These are phyloP conservation scores for Arrhamphus sclerolepis DNA, from an alignment of 2,797 vertebrate genomes.

Conservation along the genomic window DNA sequence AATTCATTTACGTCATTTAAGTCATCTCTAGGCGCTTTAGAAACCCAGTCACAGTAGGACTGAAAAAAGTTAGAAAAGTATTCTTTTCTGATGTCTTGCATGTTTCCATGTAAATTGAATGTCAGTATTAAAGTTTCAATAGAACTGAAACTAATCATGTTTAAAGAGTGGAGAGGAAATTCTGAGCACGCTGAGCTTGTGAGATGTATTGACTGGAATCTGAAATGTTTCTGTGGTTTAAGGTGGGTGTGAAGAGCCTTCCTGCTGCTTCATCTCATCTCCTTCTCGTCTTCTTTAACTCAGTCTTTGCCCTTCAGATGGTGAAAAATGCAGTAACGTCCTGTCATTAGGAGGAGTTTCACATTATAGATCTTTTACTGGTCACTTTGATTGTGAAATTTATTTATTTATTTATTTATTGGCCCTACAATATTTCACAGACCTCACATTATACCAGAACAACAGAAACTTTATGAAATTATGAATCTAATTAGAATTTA, in stretches of 20 bases:
- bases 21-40: too few species aligned
- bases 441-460: background rate
- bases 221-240: constrained; percentile 35
- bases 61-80: too few species aligned
- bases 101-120: constrained; percentile 5
- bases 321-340: background rate
- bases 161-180: background rate
- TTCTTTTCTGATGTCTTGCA: too few species aligned
- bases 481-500: background rate
- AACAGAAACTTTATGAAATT: background rate
- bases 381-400: background rate
- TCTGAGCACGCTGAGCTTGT: background rate
- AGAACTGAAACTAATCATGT: constrained; percentile 29
- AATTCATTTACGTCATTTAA: too few species aligned
- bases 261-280: background rate
- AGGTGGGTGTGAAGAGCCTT: constrained; percentile 24
- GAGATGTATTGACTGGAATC: constrained; percentile 33
- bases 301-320: constrained; percentile 1
- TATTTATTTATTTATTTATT: too few species aligned
- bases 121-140: background rate
- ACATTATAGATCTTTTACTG: background rate
- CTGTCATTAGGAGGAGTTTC: background rate
- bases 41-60: too few species aligned
- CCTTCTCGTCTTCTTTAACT: background rate
- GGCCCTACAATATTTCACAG: background rate